Percentiles rank a stretch among this genome's conserved stretches.
Conservation (phyloP, 2,888 invertebrate species). For the Lepidocyrtinus sp. region DNA sequence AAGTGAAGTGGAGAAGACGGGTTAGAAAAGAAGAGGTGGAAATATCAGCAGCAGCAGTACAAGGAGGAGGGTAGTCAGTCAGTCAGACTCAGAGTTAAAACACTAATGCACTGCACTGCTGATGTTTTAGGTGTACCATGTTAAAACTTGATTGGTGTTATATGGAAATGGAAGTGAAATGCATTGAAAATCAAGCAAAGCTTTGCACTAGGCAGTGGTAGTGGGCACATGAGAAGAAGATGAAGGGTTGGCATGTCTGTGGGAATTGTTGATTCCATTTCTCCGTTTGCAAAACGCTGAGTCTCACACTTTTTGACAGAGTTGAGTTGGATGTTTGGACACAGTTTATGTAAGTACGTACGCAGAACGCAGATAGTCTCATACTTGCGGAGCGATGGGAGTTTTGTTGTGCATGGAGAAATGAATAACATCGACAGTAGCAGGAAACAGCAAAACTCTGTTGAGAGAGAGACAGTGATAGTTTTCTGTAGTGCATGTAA, state of each 20-base stretch:
- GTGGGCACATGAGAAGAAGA: conserved; percentile 12
- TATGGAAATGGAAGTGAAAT: conserved; percentile 6
- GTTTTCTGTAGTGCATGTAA: conserved; percentile 4
- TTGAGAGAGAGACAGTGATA: not conserved
- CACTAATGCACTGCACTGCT: not conserved
- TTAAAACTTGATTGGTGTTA: conserved; percentile 29
- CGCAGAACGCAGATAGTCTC: not conserved
- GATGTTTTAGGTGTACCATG: conserved; percentile 3
- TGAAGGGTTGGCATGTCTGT: conserved; percentile 31
- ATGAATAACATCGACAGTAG: too few species aligned
- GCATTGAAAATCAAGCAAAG: not conserved
- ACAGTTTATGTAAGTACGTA: not conserved
- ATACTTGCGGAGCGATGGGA: not conserved
- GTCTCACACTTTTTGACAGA: not conserved
- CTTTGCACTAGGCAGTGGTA: not conserved
- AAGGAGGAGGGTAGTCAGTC: not conserved
- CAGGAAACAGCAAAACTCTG: conserved; percentile 17
- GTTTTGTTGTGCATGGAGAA: not conserved
- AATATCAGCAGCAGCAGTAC: not conserved
- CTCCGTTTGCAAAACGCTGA: conserved; percentile 26
- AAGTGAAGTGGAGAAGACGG: not conserved
- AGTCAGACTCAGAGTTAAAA: not conserved
- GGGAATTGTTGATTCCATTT: conserved; percentile 49
- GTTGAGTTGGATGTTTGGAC: not conserved
- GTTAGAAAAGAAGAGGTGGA: not conserved